Evolutionary conservation across 2,888 invertebrate species (phyloP), one percentile per base, ranked within the genome.

Genomic region (Panorpa germanica): DNA sequence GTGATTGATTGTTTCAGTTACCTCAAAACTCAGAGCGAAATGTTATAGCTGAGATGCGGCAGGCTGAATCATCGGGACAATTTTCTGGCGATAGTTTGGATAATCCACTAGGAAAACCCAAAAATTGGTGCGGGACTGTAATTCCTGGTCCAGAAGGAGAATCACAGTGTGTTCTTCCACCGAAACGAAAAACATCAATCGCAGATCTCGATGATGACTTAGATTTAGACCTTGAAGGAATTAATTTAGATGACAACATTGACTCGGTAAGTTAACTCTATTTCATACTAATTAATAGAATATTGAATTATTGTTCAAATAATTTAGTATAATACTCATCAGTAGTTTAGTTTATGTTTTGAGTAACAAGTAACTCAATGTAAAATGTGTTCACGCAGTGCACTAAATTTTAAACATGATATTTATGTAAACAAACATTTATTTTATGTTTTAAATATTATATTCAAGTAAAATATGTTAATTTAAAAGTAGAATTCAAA

Each of bases 141-240:
- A 15, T 21, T 13, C 29, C 29, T 7, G 8, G 17, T 4, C 16
- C 4, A 6, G 13, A 15, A 15, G 16, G 17, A 9, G 7, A 13
- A n/a, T 10, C 9, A 15, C 4, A n/a, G 9, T 7, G n/a, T 7
- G 9, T 7, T 9, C 3, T 26, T 14, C 45, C 44, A 28, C 43
- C 44, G 31, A 42, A 42, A 22, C 39, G 44, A 20, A 45, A 51
- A 33, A 50, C 48, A 9, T 43, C 49, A 5, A 45, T 44, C 39
- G 39, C 64, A 42, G 53, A 61, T 40, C 46, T 59, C 41, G 69
- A 70, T 44, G 70, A 70, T 36, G 86, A 88, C 44, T 54, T 86
- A 22, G 86, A 88, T 47, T 53, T 78, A 28, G 88, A 88, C 51
- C 64, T 88, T 30, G 83, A 85, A 39, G 77, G 74, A 39, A 65